These are phyloP conservation scores for Anableps anableps DNA, from an alignment of 2,797 vertebrate species.

Conservation along the genomic window DNA sequence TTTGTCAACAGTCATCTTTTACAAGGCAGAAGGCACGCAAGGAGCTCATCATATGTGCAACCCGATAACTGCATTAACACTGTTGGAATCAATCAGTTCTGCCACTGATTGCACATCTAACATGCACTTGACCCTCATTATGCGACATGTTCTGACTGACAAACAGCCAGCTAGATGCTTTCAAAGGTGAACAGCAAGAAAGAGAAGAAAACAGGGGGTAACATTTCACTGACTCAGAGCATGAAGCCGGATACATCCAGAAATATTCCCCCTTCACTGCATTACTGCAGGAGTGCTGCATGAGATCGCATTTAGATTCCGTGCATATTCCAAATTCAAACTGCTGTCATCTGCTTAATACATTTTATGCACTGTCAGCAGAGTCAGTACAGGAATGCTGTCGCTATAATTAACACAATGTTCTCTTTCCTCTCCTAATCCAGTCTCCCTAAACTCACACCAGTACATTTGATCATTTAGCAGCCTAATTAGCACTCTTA, in stretches of 20 bases:
- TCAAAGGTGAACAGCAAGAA: slow-evolving; percentile 40
- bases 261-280: slow-evolving; percentile 39
- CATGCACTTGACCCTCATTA: slow-evolving; percentile 49
- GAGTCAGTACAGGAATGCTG: slow-evolving; percentile 48
- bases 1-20: slow-evolving; percentile 69
- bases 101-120: slow-evolving; percentile 44
- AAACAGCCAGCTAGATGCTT: slow-evolving; percentile 46
- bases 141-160: slow-evolving; percentile 50
- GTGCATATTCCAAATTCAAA: slow-evolving; percentile 61
- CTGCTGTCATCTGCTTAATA: slow-evolving; percentile 52
- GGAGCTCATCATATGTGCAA: slow-evolving; percentile 69
- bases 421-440: slow-evolving; percentile 30
- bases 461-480: slow-evolving; percentile 48
- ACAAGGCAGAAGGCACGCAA: slow-evolving; percentile 76
- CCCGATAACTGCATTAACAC: slow-evolving; percentile 40
- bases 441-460: slow-evolving; percentile 20
- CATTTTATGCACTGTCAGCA: slow-evolving; percentile 31
- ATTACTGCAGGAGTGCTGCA: slow-evolving; percentile 34
- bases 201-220: slow-evolving; percentile 39
- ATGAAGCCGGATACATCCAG: slow-evolving; percentile 45
- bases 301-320: slow-evolving; percentile 47
- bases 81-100: slow-evolving; percentile 44
- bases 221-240: slow-evolving; percentile 59
- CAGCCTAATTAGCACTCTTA: slow-evolving; percentile 50
- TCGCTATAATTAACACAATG: slow-evolving; percentile 38